Percentiles rank a stretch among this genome's conserved stretches.
Conservation (phyloP, 2,113 vertebrate species). For the Thermophis baileyi region DNA sequence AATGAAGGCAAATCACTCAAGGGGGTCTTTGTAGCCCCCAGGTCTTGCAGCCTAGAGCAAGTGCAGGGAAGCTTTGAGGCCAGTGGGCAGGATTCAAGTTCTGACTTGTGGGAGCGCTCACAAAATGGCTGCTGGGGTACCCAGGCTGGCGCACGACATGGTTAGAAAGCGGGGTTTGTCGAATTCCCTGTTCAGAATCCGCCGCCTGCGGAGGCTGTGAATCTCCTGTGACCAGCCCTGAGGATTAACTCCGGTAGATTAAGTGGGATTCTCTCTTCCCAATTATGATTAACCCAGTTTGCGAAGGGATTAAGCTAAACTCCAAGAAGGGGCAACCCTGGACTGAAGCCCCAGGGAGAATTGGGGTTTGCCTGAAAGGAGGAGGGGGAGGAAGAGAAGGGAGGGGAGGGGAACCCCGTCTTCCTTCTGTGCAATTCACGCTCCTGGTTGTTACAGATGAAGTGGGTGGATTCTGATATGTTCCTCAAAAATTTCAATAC, state of each 20-base stretch:
- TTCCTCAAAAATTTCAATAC: conserved; percentile 16
- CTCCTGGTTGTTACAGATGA: neutral
- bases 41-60: neutral
- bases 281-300: conserved; percentile 33
- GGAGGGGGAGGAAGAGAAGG: neutral
- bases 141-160: rapidly evolving
- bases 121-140: neutral
- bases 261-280: conserved; percentile 21
- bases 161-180: neutral
- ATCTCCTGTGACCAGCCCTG: conserved; percentile 3
- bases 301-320: conserved; percentile 24
- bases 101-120: neutral
- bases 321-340: neutral
- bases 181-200: neutral
- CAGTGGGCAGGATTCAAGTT: neutral
- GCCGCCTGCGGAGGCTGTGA: neutral
- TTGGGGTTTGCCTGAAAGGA: neutral
- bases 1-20: neutral
- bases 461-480: neutral
- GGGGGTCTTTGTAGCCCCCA: neutral
- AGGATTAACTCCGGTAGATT: conserved; percentile 23
- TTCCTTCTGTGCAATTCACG: neutral
- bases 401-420: neutral
- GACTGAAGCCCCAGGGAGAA: neutral
- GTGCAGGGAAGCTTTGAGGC: neutral